A percentile compares a stretch with the other conserved stretches of the same genome.
Evolutionary conservation across 2,888 invertebrate genomes (phyloP).

Genomic region (Cyclophora albipunctata): DNA sequence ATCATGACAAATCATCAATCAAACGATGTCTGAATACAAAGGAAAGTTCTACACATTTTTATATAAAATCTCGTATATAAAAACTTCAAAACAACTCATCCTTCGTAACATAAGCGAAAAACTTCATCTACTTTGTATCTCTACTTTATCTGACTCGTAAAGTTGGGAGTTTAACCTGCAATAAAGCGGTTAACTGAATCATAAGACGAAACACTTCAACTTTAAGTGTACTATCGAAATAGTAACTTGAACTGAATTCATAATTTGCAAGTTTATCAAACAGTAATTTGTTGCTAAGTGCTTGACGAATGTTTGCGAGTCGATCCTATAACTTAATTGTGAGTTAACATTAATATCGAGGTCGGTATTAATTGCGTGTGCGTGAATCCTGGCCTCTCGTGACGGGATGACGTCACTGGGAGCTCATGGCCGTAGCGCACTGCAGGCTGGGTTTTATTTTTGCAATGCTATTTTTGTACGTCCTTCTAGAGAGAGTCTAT

Average conservation of each 20-base stretch:
- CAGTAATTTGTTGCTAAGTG: constrained; percentile 9
- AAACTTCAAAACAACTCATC: no score
- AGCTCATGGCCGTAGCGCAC: no score
- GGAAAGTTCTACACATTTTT: no score
- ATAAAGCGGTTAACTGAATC: constrained; percentile 4
- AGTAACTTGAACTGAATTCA: constrained; percentile 11
- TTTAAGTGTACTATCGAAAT: constrained; percentile 10
- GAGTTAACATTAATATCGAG: constrained; percentile 10
- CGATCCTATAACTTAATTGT: constrained; percentile 3
- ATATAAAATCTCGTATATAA: no score
- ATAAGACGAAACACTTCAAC: constrained; percentile 6
- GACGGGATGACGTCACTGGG: no score
- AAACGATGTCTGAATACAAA: no score
- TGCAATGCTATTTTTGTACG: no score
- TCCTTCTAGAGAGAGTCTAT: no score
- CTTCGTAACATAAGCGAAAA: no score
- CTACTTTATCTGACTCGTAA: constrained; percentile 3
- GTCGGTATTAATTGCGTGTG: constrained; percentile 4
- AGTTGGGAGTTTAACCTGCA: constrained; percentile 3
- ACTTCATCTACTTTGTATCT: constrained; percentile 3
- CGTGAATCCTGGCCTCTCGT: not conserved
- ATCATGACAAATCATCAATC: no score
- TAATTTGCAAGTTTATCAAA: constrained; percentile 8
- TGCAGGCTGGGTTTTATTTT: no score
- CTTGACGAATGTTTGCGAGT: constrained; percentile 7